phyloP scores from a whole-genome alignment of 2,113 vertebrate genomes.

The Corapipo altera region DNA sequence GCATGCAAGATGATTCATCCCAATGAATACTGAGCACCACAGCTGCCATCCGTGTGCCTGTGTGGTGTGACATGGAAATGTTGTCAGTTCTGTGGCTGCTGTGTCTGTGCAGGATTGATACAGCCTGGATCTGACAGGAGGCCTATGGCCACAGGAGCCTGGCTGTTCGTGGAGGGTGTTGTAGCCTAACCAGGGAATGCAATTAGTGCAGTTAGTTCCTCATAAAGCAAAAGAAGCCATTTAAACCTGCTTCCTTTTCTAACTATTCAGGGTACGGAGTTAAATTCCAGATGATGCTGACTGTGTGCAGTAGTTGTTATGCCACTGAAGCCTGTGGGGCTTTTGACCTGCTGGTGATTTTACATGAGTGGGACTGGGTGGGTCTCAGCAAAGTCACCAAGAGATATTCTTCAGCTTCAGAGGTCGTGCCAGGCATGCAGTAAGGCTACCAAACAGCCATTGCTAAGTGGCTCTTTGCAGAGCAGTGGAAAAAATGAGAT shows the following conservation, averaged over 20 bases:
- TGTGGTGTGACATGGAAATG: background rate
- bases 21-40: background rate
- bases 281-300: background rate
- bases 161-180: accelerated
- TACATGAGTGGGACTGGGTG: background rate
- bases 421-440: accelerated
- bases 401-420: background rate
- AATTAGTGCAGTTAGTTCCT: background rate
- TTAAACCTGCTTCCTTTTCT: background rate
- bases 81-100: background rate
- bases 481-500: background rate
- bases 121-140: background rate
- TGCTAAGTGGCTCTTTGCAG: background rate
- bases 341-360: background rate
- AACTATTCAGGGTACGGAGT: accelerated
- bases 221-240: background rate
- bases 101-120: background rate
- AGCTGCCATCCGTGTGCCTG: background rate
- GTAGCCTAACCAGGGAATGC: background rate
- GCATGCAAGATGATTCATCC: background rate
- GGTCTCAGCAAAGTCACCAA: background rate
- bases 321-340: background rate
- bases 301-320: background rate
- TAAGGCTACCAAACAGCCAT: background rate
- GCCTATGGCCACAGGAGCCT: accelerated